These are phyloP conservation scores for Zelostemma sp. DNA, from an alignment of 1,140 invertebrate species.

Conservation along the genomic window DNA sequence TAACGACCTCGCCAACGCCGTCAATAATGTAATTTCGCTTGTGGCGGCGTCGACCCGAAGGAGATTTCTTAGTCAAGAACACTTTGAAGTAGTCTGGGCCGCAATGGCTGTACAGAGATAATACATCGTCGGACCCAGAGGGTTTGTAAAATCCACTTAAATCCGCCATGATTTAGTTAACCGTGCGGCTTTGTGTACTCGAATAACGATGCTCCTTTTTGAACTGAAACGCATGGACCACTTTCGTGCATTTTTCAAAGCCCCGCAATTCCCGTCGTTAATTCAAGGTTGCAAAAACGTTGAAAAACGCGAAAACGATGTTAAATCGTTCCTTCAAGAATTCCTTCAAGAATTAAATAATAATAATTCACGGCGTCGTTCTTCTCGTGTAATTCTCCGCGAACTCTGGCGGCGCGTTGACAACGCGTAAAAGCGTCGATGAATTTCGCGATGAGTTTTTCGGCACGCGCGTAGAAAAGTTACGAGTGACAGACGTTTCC, in stretches of 20 bases:
- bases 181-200: conserved; percentile 45
- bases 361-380: conserved; percentile 23
- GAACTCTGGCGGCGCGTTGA: conserved; percentile 22
- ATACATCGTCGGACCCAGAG: conserved; percentile 58
- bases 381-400: conserved; percentile 14
- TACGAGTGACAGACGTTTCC: conserved; percentile 23
- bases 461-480: conserved; percentile 3
- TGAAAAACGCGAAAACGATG: too few species aligned
- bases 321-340: neutral
- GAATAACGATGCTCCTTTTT: conserved; percentile 54
- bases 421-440: conserved; percentile 25
- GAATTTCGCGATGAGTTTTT: conserved; percentile 21
- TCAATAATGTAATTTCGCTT: conserved; percentile 46
- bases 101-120: conserved; percentile 54
- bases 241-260: too few species aligned
- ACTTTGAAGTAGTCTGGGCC: conserved; percentile 35
- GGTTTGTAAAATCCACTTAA: conserved; percentile 62
- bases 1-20: conserved; percentile 19
- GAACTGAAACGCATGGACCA: conserved; percentile 33
- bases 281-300: too few species aligned
- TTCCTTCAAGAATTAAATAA: too few species aligned
- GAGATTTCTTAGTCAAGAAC: conserved; percentile 53
- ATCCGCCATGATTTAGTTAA: conserved; percentile 62
- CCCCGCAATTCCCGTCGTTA: too few species aligned
- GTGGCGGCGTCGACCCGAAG: conserved; percentile 41